A percentile compares a stretch with the other conserved stretches of the same genome.
phyloP scores from a whole-genome alignment of 2,888 invertebrate species.

The Sturmia bella region DNA sequence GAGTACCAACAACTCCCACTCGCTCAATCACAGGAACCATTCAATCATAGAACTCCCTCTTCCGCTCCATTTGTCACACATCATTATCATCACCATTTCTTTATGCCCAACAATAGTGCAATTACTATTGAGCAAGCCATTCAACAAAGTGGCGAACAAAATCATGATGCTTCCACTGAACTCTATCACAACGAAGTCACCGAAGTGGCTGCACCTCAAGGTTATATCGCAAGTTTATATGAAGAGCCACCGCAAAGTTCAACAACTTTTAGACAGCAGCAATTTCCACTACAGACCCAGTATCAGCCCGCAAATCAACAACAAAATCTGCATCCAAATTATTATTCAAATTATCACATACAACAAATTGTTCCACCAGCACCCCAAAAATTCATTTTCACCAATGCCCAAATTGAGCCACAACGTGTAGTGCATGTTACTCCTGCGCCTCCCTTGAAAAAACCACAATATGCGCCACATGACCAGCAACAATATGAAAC shows the following conservation, averaged over 20 bases:
- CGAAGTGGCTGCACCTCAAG: constrained; percentile 41
- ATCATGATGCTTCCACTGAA: constrained; percentile 7
- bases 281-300: constrained; percentile 6
- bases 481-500: constrained; percentile 70
- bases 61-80: constrained; percentile 75
- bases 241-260: constrained; percentile 53
- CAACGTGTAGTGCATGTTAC: constrained; percentile 72
- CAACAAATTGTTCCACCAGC: constrained; percentile 56
- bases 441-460: constrained; percentile 66
- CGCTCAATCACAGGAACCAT: constrained; percentile 43
- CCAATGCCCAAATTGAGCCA: constrained; percentile 66
- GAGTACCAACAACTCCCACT: constrained; percentile 36
- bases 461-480: constrained; percentile 71
- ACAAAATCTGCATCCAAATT: constrained; percentile 33
- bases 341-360: constrained; percentile 40
- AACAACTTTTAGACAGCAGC: constrained; percentile 39
- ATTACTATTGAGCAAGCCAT: constrained; percentile 38
- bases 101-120: constrained; percentile 74
- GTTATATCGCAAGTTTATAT: constrained; percentile 61
- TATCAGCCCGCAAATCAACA: background rate
- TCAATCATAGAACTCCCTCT: constrained; percentile 21
- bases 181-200: constrained; percentile 55
- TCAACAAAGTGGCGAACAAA: constrained; percentile 57
- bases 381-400: constrained; percentile 71
- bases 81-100: constrained; percentile 82